These are phyloP conservation scores for Ladona fulva DNA, from an alignment of 1,140 invertebrate species.

Conservation along the genomic window DNA sequence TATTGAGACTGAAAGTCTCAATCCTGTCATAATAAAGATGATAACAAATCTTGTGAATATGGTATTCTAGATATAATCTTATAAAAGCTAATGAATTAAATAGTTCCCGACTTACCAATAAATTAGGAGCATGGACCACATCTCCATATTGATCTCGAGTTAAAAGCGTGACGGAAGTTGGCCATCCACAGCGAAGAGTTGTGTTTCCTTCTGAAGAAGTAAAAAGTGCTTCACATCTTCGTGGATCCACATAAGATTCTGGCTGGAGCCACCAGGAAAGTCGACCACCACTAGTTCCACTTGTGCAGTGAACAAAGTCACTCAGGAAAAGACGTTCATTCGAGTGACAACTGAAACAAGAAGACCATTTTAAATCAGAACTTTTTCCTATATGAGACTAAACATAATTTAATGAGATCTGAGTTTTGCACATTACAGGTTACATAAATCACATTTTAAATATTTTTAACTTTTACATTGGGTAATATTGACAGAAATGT, in stretches of 20 bases:
- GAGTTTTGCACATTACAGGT: too few species aligned
- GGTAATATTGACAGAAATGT: too few species aligned
- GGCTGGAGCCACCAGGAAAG: constrained; percentile 91
- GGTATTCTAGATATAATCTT: too few species aligned
- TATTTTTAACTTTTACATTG: too few species aligned
- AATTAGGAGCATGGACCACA: constrained; percentile 68
- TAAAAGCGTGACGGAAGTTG: constrained; percentile 69
- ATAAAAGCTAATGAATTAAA: too few species aligned
- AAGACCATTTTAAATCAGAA: constrained; percentile 20
- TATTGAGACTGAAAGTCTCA: too few species aligned
- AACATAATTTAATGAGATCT: too few species aligned
- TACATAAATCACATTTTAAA: too few species aligned
- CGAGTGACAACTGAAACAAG: constrained; percentile 57
- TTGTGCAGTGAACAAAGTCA: constrained; percentile 79
- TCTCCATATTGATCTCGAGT: constrained; percentile 90
- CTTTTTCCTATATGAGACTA: neutral
- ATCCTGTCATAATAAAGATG: neutral
- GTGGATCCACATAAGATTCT: constrained; percentile 81
- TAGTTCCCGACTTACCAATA: constrained; percentile 54
- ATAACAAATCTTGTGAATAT: constrained; percentile 25
- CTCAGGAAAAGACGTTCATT: constrained; percentile 90
- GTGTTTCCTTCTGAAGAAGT: constrained; percentile 30
- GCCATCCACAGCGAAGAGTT: constrained; percentile 71
- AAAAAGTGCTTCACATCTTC: constrained; percentile 72
- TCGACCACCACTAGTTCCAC: constrained; percentile 81